These are phyloP conservation scores for Otocyon megalotis DNA, from an alignment of 2,113 vertebrate genomes.

Conservation along the genomic window DNA sequence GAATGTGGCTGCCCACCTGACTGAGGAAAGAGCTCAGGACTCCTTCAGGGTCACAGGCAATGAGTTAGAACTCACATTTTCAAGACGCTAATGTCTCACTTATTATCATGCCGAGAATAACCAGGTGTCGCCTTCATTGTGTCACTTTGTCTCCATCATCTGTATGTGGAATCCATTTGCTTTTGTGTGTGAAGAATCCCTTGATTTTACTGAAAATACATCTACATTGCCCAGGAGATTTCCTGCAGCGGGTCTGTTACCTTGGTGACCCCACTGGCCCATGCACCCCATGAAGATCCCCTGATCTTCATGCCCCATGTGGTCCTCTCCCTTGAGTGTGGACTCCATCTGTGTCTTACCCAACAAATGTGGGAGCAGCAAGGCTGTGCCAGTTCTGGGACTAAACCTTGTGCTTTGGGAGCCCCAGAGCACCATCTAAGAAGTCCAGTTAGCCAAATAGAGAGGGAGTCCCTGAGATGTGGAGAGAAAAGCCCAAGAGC, in stretches of 20 bases:
- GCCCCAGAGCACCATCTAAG: neutral
- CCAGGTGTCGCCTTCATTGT: neutral
- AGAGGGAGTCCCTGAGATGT: neutral
- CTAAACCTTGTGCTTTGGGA: neutral
- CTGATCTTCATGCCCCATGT: neutral
- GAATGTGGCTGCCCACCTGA: neutral
- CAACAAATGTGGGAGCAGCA: neutral
- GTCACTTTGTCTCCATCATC: neutral
- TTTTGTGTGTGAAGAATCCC: neutral
- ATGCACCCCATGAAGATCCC: neutral
- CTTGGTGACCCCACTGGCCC: neutral
- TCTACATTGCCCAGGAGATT: neutral
- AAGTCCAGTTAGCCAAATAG: neutral
- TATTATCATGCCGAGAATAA: neutral
- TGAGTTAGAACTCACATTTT: neutral
- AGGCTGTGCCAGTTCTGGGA: neutral
- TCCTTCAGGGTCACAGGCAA: neutral
- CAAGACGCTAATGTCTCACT: neutral
- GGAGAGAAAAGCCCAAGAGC: neutral
- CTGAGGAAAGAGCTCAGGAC: neutral
- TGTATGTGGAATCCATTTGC: neutral
- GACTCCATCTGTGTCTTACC: neutral
- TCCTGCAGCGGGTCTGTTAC: neutral
- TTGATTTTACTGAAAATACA: neutral
- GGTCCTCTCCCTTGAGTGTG: neutral